phyloP scores from a whole-genome alignment of 2,797 vertebrate genomes.

The Pagetopsis macropterus region DNA sequence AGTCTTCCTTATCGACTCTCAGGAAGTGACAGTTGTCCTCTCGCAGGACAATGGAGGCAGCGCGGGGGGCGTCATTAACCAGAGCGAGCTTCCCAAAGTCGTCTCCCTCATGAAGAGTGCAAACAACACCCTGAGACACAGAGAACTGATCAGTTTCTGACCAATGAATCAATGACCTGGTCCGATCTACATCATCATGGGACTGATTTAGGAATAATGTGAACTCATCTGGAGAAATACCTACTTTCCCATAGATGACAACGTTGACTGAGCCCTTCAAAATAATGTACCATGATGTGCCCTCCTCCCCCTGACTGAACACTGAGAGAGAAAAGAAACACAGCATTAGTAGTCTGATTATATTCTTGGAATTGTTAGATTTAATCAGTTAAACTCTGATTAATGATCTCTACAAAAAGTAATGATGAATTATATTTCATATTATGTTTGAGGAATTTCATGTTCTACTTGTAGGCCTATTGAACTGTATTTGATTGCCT shows the following conservation, averaged over 20 bases:
- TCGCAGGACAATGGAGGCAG: constrained; percentile 95
- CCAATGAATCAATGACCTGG: neutral
- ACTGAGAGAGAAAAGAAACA: constrained; percentile 79
- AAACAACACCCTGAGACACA: constrained; percentile 92
- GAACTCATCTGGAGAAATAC: constrained; percentile 23
- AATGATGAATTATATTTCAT: too few species aligned
- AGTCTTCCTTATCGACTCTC: constrained; percentile 98
- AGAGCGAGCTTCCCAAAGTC: constrained; percentile 98
- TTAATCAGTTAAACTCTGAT: neutral
- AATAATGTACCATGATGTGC: constrained; percentile 99
- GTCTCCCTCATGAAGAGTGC: constrained; percentile 96
- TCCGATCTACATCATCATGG: neutral
- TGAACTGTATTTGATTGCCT: too few species aligned
- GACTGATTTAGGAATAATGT: neutral
- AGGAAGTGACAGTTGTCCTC: constrained; percentile 99
- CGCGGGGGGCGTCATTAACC: constrained; percentile 95
- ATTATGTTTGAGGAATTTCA: too few species aligned
- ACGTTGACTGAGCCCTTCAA: constrained; percentile 98
- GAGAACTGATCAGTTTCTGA: constrained; percentile 1
- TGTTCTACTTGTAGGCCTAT: too few species aligned
- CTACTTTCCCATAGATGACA: constrained; percentile 98
- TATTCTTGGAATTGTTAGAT: constrained; percentile 25
- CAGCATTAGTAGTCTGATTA: neutral
- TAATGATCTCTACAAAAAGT: neutral
- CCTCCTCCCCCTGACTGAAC: constrained; percentile 99